A percentile compares a stretch with the other conserved stretches of the same genome.
These are phyloP conservation scores for Pelobates fuscus DNA, from an alignment of 2,113 vertebrate genomes.

Conservation along the genomic window DNA sequence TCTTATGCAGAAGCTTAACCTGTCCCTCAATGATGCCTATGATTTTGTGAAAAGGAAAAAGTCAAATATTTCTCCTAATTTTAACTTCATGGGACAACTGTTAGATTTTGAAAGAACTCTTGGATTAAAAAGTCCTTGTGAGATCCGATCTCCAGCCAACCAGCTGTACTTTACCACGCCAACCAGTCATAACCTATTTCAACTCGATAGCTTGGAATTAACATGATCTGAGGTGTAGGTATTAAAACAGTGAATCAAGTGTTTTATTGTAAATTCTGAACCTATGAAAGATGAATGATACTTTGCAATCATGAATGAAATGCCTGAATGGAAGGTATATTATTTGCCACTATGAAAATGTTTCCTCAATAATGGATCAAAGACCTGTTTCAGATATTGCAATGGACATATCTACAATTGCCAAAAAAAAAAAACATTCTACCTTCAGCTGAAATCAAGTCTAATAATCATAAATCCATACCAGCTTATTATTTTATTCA, in stretches of 20 bases:
- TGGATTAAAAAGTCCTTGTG: slow-evolving; percentile 93
- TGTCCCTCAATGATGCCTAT: slow-evolving; percentile 96
- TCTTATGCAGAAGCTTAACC: slow-evolving; percentile 99
- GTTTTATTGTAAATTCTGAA: too few species aligned
- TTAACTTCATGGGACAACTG: slow-evolving; percentile 99
- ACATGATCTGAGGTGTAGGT: slow-evolving; percentile 76
- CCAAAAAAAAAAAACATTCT: too few species aligned
- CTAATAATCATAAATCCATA: neutral
- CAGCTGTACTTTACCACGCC: slow-evolving; percentile 97
- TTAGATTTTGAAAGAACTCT: slow-evolving; percentile 98
- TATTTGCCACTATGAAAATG: neutral
- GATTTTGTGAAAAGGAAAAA: slow-evolving; percentile 99
- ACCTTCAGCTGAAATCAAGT: too few species aligned
- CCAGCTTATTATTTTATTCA: neutral
- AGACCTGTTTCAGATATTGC: neutral
- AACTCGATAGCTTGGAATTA: slow-evolving; percentile 93
- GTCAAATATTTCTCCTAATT: slow-evolving; percentile 98
- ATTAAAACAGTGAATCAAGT: too few species aligned
- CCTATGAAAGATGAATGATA: slow-evolving; percentile 56
- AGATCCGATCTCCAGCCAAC: slow-evolving; percentile 84
- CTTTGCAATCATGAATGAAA: slow-evolving; percentile 70
- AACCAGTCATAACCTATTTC: slow-evolving; percentile 95
- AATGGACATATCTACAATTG: too few species aligned
- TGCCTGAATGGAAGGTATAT: slow-evolving; percentile 64
- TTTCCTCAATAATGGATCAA: neutral